A percentile compares a stretch with the other conserved stretches of the same genome.
Conservation (phyloP, 2,888 invertebrate species). For the Bembecia ichneumoniformis region DNA sequence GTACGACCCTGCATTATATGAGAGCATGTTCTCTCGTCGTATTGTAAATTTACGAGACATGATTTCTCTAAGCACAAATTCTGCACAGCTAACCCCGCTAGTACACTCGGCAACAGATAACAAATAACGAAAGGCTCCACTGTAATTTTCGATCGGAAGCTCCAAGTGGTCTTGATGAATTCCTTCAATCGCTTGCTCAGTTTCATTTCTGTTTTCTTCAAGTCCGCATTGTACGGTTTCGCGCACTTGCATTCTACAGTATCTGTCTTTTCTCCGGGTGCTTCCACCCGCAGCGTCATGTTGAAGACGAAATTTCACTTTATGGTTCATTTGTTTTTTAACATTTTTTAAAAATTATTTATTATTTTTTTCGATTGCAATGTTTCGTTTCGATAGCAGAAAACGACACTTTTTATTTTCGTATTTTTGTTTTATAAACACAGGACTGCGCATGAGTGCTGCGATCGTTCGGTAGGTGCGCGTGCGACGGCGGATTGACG, state of each 20-base stretch:
- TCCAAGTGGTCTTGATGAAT: slow-evolving; percentile 53
- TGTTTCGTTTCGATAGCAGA: slow-evolving; percentile 1
- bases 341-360: slow-evolving; percentile 9
- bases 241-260: slow-evolving; percentile 56
- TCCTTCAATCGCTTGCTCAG: slow-evolving; percentile 48
- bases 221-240: slow-evolving; percentile 36
- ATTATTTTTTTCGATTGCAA: background rate
- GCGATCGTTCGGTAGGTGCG: slow-evolving; percentile 27
- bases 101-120: slow-evolving; percentile 76
- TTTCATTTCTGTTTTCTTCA: slow-evolving; percentile 42
- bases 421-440: slow-evolving; percentile 8
- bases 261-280: slow-evolving; percentile 56
- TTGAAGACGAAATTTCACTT: slow-evolving; percentile 39
- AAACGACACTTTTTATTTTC: slow-evolving; percentile 5
- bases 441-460: slow-evolving; percentile 10
- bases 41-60: slow-evolving; percentile 69
- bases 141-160: slow-evolving; percentile 62
- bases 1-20: slow-evolving; percentile 61
- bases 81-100: slow-evolving; percentile 75
- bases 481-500: slow-evolving; percentile 35
- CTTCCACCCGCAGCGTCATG: slow-evolving; percentile 66
- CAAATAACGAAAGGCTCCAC: slow-evolving; percentile 78
- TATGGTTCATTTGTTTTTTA: slow-evolving; percentile 46
- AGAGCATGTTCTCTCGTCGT: slow-evolving; percentile 67
- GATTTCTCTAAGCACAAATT: slow-evolving; percentile 73